Evolutionary conservation across 1,140 invertebrate genomes (phyloP).

Genomic region (Aphelenchoides avenae): DNA sequence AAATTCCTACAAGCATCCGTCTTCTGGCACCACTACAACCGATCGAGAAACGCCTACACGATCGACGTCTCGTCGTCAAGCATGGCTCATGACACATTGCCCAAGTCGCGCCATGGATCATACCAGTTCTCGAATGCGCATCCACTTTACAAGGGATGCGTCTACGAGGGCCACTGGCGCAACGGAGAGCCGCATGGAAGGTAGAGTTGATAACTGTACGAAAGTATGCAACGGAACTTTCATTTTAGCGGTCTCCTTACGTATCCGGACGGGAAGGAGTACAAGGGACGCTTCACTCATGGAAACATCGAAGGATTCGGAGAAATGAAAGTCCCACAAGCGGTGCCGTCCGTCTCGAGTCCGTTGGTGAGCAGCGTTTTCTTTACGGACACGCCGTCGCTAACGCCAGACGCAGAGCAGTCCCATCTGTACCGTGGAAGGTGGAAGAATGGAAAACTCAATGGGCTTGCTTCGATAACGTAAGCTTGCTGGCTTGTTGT

Average conservation of each 20-base stretch:
- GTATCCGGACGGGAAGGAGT: conserved; percentile 24
- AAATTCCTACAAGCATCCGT: background rate
- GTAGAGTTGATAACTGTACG: background rate
- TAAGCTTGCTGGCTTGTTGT: background rate
- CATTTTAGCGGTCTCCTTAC: conserved; percentile 16
- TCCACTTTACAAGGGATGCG: conserved; percentile 9
- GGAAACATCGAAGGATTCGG: conserved; percentile 31
- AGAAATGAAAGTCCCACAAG: conserved; percentile 23
- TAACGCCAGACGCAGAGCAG: conserved; percentile 1
- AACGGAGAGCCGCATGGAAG: conserved; percentile 20
- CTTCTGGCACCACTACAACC: background rate
- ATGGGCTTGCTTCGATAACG: conserved; percentile 23
- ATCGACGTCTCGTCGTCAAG: too few relatives aligned
- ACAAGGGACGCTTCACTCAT: conserved; percentile 18
- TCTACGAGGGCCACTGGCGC: conserved; percentile 22
- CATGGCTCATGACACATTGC: too few relatives aligned
- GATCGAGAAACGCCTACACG: too few relatives aligned
- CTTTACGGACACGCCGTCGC: conserved; percentile 1
- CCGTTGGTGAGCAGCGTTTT: conserved; percentile 12
- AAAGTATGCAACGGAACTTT: background rate
- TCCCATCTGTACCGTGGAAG: conserved; percentile 12
- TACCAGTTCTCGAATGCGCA: conserved; percentile 25
- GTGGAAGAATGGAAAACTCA: conserved; percentile 16
- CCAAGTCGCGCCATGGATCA: conserved; percentile 7
- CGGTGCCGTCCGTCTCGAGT: background rate